These are phyloP conservation scores for Adelosebastes latens DNA, from an alignment of 2,797 vertebrate genomes.

Conservation along the genomic window DNA sequence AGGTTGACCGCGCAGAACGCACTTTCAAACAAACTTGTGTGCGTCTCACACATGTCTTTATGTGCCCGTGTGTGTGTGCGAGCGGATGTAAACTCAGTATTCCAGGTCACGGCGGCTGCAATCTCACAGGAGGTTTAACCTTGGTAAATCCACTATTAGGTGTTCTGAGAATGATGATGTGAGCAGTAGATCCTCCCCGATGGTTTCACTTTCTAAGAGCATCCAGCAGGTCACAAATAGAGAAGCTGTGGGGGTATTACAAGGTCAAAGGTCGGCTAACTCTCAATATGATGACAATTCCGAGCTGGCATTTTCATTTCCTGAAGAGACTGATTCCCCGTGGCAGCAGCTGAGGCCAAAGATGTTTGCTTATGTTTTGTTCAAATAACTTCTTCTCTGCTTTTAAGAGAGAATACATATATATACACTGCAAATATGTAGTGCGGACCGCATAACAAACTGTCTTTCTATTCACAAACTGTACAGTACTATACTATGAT, in stretches of 20 bases:
- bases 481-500: background rate
- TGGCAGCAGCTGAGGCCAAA: conserved; percentile 63
- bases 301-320: conserved; percentile 82
- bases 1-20: conserved; percentile 12
- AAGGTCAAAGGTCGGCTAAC: conserved; percentile 79
- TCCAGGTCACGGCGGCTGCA: conserved; percentile 73
- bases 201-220: conserved; percentile 79
- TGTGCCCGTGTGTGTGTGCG: background rate
- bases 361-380: conserved; percentile 73
- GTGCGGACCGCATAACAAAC: conserved; percentile 15
- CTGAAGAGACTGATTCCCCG: conserved; percentile 72
- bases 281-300: conserved; percentile 82
- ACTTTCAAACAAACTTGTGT: conserved; percentile 24
- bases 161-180: conserved; percentile 81
- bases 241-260: conserved; percentile 79
- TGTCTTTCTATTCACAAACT: conserved; percentile 7
- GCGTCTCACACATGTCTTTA: background rate
- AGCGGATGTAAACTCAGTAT: conserved; percentile 74
- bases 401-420: conserved; percentile 31
- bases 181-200: conserved; percentile 78
- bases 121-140: conserved; percentile 80
- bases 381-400: conserved; percentile 65
- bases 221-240: conserved; percentile 76
- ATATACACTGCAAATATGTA: conserved; percentile 11
- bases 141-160: conserved; percentile 82